A percentile compares a stretch with the other conserved stretches of the same genome.
phyloP scores from a whole-genome alignment of 2,113 vertebrate genomes.

The Atractosteus spatula region DNA sequence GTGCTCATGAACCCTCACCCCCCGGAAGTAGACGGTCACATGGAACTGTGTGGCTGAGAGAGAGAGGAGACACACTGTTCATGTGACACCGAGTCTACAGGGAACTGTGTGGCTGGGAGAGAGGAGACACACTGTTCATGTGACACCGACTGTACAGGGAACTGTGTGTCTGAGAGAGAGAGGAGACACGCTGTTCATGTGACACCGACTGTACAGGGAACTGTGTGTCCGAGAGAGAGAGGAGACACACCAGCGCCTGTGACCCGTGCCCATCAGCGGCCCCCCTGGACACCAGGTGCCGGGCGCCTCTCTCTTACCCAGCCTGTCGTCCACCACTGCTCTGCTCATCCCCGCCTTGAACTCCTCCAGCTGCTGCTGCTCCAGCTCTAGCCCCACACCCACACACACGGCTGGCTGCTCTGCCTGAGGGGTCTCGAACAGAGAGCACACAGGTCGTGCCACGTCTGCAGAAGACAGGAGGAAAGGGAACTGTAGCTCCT shows the following conservation, averaged over 20 bases:
- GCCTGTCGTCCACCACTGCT: slow-evolving; percentile 39
- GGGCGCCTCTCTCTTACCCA: slow-evolving; percentile 45
- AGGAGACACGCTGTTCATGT: neutral
- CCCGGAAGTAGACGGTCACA: slow-evolving; percentile 73
- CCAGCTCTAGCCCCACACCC: slow-evolving; percentile 34
- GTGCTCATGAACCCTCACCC: slow-evolving; percentile 58
- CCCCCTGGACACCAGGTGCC: neutral
- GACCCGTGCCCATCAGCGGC: neutral
- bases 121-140: no score
- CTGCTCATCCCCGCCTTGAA: slow-evolving; percentile 41
- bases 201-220: slow-evolving; percentile 19
- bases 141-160: no score
- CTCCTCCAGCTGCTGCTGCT: slow-evolving; percentile 34
- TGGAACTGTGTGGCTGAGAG: slow-evolving; percentile 67
- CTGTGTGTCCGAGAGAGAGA: neutral
- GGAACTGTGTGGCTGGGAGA: no score
- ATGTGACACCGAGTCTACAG: no score
- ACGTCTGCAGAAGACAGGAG: no score
- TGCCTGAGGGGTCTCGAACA: no score
- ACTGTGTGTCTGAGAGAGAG: no score
- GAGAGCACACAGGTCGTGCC: no score
- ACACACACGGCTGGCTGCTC: neutral
- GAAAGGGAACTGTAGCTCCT: no score
- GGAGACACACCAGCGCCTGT: neutral
- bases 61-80: neutral